phyloP scores from a whole-genome alignment of 1,140 invertebrate genomes.

The Drosophila virilis region DNA sequence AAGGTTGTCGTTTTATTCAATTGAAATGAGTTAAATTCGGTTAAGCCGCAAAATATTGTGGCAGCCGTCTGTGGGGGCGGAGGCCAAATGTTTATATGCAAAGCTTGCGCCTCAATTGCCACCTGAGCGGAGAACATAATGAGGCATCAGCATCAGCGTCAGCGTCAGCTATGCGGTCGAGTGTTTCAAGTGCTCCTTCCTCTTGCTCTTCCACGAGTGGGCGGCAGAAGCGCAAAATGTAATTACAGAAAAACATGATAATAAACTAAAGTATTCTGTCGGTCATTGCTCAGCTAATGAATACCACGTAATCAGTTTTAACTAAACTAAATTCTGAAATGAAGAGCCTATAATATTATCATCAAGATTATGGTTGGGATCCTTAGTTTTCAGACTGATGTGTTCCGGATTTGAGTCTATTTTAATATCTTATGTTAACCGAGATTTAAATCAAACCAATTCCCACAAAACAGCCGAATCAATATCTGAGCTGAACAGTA shows the following conservation, averaged over 20 bases:
- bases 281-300: not conserved
- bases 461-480: too few species aligned
- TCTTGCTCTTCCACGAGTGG: conserved; percentile 5
- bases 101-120: conserved; percentile 53
- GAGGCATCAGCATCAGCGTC: conserved; percentile 37
- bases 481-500: too few species aligned
- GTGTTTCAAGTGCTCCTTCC: conserved; percentile 16
- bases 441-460: too few species aligned
- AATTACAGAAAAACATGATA: conserved; percentile 38
- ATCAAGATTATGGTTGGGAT: too few species aligned
- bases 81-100: conserved; percentile 52
- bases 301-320: conserved; percentile 12
- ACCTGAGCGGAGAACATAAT: conserved; percentile 54
- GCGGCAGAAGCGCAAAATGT: conserved; percentile 19
- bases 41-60: conserved; percentile 61
- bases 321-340: not conserved
- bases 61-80: conserved; percentile 23
- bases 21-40: conserved; percentile 75
- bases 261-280: conserved; percentile 9
- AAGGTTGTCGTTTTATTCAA: conserved; percentile 48
- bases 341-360: too few species aligned
- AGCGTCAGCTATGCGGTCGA: conserved; percentile 16
- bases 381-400: too few species aligned
- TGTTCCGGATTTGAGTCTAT: too few species aligned
- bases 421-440: too few species aligned